Percentiles rank a stretch among this genome's conserved stretches.
Evolutionary conservation across 2,797 vertebrate species (phyloP).

Genomic region (Euphonia xanthogaster): DNA sequence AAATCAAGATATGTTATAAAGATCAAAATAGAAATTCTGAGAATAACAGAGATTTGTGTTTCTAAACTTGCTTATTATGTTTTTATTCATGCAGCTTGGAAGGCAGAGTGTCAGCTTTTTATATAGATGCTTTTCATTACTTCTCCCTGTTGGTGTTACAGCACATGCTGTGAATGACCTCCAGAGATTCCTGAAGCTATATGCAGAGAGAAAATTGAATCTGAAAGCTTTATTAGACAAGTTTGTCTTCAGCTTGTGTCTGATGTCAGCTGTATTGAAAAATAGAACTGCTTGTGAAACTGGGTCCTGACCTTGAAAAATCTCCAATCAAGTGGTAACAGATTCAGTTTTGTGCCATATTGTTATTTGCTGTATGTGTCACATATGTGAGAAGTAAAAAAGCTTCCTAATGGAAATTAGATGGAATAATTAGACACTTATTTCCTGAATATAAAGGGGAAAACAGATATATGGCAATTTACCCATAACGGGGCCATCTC

Average conservation of each 20-base stretch:
- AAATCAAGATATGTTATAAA: slow-evolving; percentile 43
- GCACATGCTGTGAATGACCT: slow-evolving; percentile 78
- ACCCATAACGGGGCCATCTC: background rate
- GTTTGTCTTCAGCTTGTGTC: slow-evolving; percentile 77
- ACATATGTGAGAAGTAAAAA: background rate
- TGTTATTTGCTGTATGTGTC: slow-evolving; percentile 58
- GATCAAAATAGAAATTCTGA: slow-evolving; percentile 62
- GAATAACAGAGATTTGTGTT: slow-evolving; percentile 63
- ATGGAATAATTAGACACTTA: background rate
- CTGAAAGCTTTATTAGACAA: slow-evolving; percentile 82
- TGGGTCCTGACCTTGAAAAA: slow-evolving; percentile 74
- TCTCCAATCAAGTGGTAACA: slow-evolving; percentile 58
- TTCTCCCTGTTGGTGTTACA: slow-evolving; percentile 76
- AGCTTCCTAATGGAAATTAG: slow-evolving; percentile 27
- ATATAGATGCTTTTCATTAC: slow-evolving; percentile 80
- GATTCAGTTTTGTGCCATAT: slow-evolving; percentile 54
- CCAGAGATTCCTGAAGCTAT: slow-evolving; percentile 77
- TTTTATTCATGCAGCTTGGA: slow-evolving; percentile 69
- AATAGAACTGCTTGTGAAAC: slow-evolving; percentile 73
- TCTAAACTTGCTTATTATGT: slow-evolving; percentile 72
- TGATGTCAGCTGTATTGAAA: slow-evolving; percentile 71
- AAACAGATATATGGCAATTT: background rate
- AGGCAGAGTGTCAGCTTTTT: slow-evolving; percentile 76
- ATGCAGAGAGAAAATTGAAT: slow-evolving; percentile 79
- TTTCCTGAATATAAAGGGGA: background rate